Base-by-base conservation (phyloP, 2,797 vertebrate genomes). In the Lagodon rhomboides region DNA sequence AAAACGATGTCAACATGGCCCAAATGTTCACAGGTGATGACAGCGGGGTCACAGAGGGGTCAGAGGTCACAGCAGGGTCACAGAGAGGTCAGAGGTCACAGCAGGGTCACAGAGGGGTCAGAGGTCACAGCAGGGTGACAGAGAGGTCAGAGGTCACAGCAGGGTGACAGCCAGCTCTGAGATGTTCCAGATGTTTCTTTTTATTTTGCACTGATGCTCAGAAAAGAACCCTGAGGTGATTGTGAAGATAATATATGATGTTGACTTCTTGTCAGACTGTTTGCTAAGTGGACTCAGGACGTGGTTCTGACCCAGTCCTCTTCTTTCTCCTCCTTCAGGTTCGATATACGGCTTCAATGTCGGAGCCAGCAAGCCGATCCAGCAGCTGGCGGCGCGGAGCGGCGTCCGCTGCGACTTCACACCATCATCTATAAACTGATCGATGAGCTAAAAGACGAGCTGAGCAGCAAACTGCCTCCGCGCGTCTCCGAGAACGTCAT, bases 311-410 rank as follows among this genome's bases (percentile, higher is more conserved):
- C 30, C 30, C 30, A 13, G 1, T 25, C 22, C 16, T 23, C 61
- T 25, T 46, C 23, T 16, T 6, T 20, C 12, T 38, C 10, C 12
- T 20, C 16, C 3, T 38, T 8, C 83, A 99, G 98, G 97, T 74
- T 90, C 95, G 20, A 91, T 99, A 47, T 97, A 97, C 63, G 98
- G 98, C 49, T 99, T 99, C 87, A 97, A 96, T 13, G 97, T 99
- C 58, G 88, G 85, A 23, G 96, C 92, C 43, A 94, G 82, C 82
- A 95, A 90, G 77, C 58, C 85, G 0, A 67, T 97, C 30, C 95
- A 95, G 89, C 93, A 96, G 82, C 81, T 95, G 85, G 98, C 98
- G 66, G 80, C 80, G 20, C 96, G 93, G 83, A 96, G 92, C 9
- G 92, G 94, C 79, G 82, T 99, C 75, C 93, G 38, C 90, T 99